Percentiles rank a stretch among this genome's conserved stretches.
Evolutionary conservation across 2,113 vertebrate species (phyloP).

Genomic region (Sylvia atricapilla): DNA sequence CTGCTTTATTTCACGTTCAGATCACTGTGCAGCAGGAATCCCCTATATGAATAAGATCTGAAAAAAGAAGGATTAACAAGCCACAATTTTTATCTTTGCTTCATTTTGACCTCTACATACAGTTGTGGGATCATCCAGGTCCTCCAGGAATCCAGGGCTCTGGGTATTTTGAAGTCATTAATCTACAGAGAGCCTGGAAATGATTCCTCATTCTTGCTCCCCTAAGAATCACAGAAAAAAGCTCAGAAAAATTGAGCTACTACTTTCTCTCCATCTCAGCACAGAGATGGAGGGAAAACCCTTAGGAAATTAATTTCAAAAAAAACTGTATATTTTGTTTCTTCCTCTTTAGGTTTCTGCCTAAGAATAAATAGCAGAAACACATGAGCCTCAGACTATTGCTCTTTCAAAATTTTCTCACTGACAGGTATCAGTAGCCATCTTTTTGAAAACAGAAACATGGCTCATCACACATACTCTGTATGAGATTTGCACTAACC

Average conservation of each 20-base stretch:
- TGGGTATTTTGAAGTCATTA: background rate
- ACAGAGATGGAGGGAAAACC: background rate
- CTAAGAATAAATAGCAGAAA: background rate
- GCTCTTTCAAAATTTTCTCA: background rate
- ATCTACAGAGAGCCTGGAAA: background rate
- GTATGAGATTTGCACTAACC: background rate
- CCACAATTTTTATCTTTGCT: background rate
- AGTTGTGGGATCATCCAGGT: background rate
- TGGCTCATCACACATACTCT: background rate
- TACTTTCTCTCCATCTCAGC: background rate
- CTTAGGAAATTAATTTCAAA: background rate
- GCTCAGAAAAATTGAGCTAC: background rate
- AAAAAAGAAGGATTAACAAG: background rate
- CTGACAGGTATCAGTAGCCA: background rate
- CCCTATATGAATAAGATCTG: background rate
- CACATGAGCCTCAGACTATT: background rate
- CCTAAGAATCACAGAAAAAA: background rate
- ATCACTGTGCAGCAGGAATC: background rate
- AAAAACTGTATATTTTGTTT: background rate
- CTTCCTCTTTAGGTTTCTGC: background rate
- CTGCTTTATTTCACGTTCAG: background rate
- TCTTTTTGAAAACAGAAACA: background rate
- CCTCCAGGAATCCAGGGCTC: background rate
- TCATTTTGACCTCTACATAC: background rate
- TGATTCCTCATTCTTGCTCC: background rate